Conservation (phyloP, 2,888 invertebrate species). For the Melieria crassipennis region DNA sequence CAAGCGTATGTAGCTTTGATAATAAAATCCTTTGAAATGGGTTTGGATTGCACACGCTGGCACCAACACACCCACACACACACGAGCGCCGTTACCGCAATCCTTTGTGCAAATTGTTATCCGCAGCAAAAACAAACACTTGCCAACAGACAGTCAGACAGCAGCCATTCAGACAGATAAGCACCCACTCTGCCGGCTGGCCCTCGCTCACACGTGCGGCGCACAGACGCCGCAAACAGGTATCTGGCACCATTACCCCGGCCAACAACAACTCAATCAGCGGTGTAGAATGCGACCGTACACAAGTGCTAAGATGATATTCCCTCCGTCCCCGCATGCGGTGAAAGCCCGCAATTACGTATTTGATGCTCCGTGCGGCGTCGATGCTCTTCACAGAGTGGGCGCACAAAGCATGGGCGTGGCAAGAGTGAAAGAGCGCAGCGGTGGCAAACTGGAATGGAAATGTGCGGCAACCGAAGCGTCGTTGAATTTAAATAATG, state of each 20-base stretch:
- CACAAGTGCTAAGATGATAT: conserved; percentile 6
- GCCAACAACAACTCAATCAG: not conserved
- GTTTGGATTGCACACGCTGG: conserved; percentile 38
- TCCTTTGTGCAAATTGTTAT: conserved; percentile 45
- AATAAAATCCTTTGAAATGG: conserved; percentile 46
- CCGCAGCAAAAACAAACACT: conserved; percentile 43
- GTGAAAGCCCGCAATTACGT: not conserved
- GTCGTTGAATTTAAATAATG: conserved; percentile 16
- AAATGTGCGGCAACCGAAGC: too few relatives aligned
- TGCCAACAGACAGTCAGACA: not conserved
- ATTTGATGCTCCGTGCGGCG: too few relatives aligned
- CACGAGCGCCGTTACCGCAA: conserved; percentile 41
- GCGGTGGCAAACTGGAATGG: too few relatives aligned
- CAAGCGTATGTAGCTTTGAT: conserved; percentile 37
- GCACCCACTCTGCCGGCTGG: not conserved
- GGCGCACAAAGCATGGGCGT: not conserved
- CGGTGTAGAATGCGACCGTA: not conserved
- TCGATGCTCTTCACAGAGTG: too few relatives aligned
- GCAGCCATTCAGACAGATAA: not conserved
- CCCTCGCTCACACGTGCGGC: not conserved
- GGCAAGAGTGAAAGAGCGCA: not conserved
- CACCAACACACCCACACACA: not conserved
- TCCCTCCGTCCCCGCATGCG: too few relatives aligned
- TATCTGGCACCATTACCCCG: not conserved
- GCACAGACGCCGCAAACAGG: too few relatives aligned